phyloP scores from a whole-genome alignment of 2,888 invertebrate species.

The Acleris laterana region DNA sequence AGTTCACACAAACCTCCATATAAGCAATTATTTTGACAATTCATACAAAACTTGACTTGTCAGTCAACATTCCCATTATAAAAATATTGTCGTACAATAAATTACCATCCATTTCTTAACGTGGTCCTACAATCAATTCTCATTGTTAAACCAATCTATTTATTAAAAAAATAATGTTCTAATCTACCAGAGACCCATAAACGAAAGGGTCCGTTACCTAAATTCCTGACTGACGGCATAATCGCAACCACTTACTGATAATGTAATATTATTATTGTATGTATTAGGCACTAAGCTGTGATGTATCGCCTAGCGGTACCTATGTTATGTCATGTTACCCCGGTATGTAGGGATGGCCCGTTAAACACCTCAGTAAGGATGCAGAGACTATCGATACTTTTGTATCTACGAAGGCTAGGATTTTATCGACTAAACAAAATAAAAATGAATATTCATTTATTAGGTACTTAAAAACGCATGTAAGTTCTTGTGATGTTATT shows the following conservation, averaged over 20 bases:
- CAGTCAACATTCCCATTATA: no score
- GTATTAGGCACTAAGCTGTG: slow-evolving; percentile 68
- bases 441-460: not conserved
- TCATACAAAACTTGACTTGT: no score
- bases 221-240: slow-evolving; percentile 60
- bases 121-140: not conserved
- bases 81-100: no score
- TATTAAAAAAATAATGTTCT: slow-evolving; percentile 12
- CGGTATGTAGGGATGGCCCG: slow-evolving; percentile 74
- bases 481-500: no score
- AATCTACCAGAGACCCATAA: slow-evolving; percentile 30
- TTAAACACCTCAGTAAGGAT: slow-evolving; percentile 65
- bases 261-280: slow-evolving; percentile 63
- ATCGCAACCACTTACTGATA: slow-evolving; percentile 60
- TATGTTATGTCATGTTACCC: slow-evolving; percentile 61
- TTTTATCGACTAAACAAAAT: not conserved
- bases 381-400: slow-evolving; percentile 44
- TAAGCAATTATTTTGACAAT: no score
- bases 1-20: no score
- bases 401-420: not conserved
- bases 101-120: no score
- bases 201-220: slow-evolving; percentile 59
- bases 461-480: no score
- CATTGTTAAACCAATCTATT: slow-evolving; percentile 19
- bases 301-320: slow-evolving; percentile 81